Evolutionary conservation across 1,140 invertebrate species (phyloP), one percentile per base, ranked within the genome.

Genomic region (Ceratosolen fusciceps): DNA sequence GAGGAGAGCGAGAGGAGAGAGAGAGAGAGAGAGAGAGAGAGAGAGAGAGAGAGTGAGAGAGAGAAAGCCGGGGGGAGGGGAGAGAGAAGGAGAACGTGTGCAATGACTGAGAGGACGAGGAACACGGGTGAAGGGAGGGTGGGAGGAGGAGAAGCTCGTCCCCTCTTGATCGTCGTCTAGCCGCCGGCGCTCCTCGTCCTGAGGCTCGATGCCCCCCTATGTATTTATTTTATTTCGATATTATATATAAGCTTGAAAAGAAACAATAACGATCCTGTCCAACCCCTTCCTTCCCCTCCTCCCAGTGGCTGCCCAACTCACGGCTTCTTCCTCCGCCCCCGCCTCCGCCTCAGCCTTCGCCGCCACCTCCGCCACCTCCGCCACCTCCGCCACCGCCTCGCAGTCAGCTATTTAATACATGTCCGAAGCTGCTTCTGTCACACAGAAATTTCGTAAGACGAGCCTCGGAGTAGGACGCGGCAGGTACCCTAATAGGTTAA

Each of bases 101-200:
- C n/a, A 54, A 26, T 4, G 21, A 60, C 19, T 26, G 26, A n/a
- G n/a, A 16, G n/a, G 19, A 19, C 19, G 49, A 52, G 21, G 9
- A 10, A 68, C 26, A 37, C 24, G 47, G 31, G 24, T n/a, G 26
- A 8, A 34, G 14, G 0, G 58, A 2, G 26, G 12, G 26, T 29
- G 29, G 9, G 12, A 16, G 34, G 31, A n/a, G 19, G 16, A 16
- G 77, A 74, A 79, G 82, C 81, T 43, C 79, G 81, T 80, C 80
- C 82, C 80, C 81, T 83, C 82, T 80, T 74, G 58, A 80, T 74
- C 78, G 58, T 79, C 73, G 60, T 72, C 60, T 81, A 78, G 71
- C 79, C 81, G 77, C 74, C 72, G 80, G 62, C 79, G 58, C 21
- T 74, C 58, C 19, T 81, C 77, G 52, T 77, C 71, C 71, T 49